phyloP scores from a whole-genome alignment of 2,113 vertebrate genomes.

The Galeopterus variegatus region DNA sequence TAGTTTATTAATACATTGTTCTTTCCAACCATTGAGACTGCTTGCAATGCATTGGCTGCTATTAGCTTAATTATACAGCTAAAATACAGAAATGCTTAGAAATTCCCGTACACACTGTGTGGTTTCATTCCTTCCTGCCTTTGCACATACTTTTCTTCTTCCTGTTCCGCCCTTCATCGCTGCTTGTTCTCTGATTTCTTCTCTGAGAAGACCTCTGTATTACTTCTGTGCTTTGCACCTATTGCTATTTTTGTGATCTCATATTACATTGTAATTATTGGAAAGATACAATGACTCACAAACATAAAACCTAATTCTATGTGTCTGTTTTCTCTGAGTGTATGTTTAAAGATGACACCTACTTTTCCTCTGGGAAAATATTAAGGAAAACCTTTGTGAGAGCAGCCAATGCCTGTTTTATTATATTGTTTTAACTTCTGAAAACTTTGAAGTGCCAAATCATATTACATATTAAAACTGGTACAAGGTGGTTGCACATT shows the following conservation, averaged over 20 bases:
- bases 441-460: slow-evolving; percentile 16
- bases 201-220: background rate
- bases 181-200: background rate
- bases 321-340: background rate
- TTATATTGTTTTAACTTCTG: background rate
- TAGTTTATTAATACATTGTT: background rate
- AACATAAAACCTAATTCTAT: background rate
- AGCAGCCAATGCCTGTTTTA: background rate
- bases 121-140: background rate
- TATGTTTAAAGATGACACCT: background rate
- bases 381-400: background rate
- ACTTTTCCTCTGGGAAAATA: background rate
- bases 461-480: slow-evolving; percentile 35
- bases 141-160: background rate
- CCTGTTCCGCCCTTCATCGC: background rate
- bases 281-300: background rate
- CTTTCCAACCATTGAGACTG: background rate
- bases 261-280: background rate
- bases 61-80: background rate
- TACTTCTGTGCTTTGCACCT: background rate
- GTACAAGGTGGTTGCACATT: background rate
- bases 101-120: background rate
- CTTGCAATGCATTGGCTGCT: background rate
- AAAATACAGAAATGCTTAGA: background rate
- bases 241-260: background rate